phyloP scores from a whole-genome alignment of 2,797 vertebrate species.

The Acipenser ruthenus region DNA sequence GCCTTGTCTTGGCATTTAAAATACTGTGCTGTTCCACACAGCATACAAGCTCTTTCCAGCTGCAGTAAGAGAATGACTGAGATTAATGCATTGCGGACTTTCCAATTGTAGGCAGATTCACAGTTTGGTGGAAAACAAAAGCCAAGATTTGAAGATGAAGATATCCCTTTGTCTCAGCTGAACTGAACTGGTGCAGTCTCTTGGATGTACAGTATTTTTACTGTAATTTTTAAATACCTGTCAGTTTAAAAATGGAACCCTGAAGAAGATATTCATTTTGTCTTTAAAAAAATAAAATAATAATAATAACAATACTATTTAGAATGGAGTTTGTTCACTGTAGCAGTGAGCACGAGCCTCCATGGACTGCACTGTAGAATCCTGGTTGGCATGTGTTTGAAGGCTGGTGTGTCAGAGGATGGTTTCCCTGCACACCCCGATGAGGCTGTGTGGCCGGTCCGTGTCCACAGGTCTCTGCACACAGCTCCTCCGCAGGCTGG shows the following conservation, averaged over 20 bases:
- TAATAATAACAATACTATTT: neutral
- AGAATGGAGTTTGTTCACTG: slow-evolving; percentile 25
- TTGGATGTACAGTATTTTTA: slow-evolving; percentile 16
- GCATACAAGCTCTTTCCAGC: slow-evolving; percentile 41
- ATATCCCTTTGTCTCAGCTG: slow-evolving; percentile 43
- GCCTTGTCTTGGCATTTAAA: slow-evolving; percentile 7
- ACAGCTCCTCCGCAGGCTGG: slow-evolving; percentile 44
- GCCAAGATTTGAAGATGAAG: slow-evolving; percentile 25
- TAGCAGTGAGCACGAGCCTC: slow-evolving; percentile 30
- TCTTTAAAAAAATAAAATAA: slow-evolving; percentile 25
- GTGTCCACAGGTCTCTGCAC: slow-evolving; percentile 32
- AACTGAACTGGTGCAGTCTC: neutral
- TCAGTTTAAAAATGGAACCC: slow-evolving; percentile 40
- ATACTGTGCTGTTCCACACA: slow-evolving; percentile 48
- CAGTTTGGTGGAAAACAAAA: slow-evolving; percentile 21
- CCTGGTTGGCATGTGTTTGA: slow-evolving; percentile 13
- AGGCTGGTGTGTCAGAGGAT: slow-evolving; percentile 65
- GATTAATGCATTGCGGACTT: slow-evolving; percentile 42
- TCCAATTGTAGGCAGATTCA: slow-evolving; percentile 17
- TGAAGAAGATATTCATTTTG: slow-evolving; percentile 41
- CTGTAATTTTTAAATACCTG: slow-evolving; percentile 9
- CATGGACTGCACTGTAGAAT: slow-evolving; percentile 20
- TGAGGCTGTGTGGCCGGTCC: slow-evolving; percentile 59
- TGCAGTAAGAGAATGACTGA: slow-evolving; percentile 30
- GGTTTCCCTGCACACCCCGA: slow-evolving; percentile 73